Evolutionary conservation across 2,113 vertebrate genomes (phyloP).

Genomic region (Datnioides undecimradiatus): DNA sequence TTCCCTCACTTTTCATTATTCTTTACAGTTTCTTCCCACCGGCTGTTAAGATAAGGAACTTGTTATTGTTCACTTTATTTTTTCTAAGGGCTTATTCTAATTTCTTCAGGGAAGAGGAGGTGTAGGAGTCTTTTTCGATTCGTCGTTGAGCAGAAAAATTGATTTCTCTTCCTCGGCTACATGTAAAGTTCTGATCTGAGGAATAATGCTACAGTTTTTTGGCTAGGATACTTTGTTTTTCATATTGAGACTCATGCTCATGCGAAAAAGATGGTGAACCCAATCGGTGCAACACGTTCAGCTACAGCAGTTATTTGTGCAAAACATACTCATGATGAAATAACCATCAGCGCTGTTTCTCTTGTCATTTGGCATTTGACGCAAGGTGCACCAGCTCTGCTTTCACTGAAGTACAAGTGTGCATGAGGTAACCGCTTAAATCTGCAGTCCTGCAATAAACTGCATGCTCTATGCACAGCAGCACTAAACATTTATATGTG

Average conservation of each 20-base stretch:
- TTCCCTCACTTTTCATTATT: slow-evolving; percentile 56
- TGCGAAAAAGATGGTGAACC: neutral
- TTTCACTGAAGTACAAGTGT: neutral
- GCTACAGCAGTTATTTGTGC: neutral
- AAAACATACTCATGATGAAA: neutral
- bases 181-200: neutral
- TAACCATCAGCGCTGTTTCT: neutral
- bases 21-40: slow-evolving; percentile 43
- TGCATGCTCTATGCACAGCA: neutral
- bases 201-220: neutral
- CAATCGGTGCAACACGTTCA: neutral
- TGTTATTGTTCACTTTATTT: slow-evolving; percentile 51
- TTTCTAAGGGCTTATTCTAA: slow-evolving; percentile 22
- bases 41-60: slow-evolving; percentile 52
- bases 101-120: slow-evolving; percentile 28
- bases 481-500: neutral
- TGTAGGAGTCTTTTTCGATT: slow-evolving; percentile 39
- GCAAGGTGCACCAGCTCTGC: neutral
- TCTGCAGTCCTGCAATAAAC: neutral
- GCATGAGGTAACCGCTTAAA: neutral
- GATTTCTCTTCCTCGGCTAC: slow-evolving; percentile 31
- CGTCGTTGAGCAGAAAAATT: slow-evolving; percentile 33
- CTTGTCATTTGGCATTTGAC: neutral
- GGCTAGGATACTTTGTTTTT: neutral
- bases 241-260: neutral